A percentile compares a stretch with the other conserved stretches of the same genome.
Evolutionary conservation across 2,797 vertebrate genomes (phyloP).

Genomic region (Epinephelus malabaricus): DNA sequence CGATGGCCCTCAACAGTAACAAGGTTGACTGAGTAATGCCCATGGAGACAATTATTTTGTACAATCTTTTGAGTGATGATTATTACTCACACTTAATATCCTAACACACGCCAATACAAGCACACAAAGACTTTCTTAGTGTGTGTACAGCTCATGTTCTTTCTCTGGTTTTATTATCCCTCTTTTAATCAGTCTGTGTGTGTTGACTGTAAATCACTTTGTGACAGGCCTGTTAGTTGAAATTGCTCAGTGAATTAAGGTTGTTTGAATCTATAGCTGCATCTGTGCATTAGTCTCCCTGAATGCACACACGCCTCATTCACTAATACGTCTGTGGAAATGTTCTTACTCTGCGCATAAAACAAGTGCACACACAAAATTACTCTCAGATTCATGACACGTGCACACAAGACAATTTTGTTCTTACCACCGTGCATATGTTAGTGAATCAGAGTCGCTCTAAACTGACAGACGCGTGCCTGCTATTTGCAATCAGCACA

Average conservation of each 20-base stretch:
- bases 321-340: no score
- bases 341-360: no score
- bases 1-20: constrained; percentile 28
- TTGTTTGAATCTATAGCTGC: constrained; percentile 1
- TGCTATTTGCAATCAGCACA: no score
- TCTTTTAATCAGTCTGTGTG: not conserved
- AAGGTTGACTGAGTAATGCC: constrained; percentile 22
- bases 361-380: no score
- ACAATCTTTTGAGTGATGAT: constrained; percentile 11
- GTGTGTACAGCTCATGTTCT: constrained; percentile 2
- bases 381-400: no score
- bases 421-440: no score
- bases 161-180: constrained; percentile 2
- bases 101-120: constrained; percentile 4
- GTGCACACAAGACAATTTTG: no score
- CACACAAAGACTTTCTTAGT: constrained; percentile 2
- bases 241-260: not conserved
- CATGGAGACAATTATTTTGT: constrained; percentile 34
- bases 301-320: not conserved
- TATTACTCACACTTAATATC: constrained; percentile 29
- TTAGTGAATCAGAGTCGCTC: no score
- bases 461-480: no score
- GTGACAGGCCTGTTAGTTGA: not conserved
- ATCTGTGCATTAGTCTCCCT: not conserved
- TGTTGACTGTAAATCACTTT: constrained; percentile 14